phyloP scores from a whole-genome alignment of 2,888 invertebrate species.

The Acholoe squamosa region DNA sequence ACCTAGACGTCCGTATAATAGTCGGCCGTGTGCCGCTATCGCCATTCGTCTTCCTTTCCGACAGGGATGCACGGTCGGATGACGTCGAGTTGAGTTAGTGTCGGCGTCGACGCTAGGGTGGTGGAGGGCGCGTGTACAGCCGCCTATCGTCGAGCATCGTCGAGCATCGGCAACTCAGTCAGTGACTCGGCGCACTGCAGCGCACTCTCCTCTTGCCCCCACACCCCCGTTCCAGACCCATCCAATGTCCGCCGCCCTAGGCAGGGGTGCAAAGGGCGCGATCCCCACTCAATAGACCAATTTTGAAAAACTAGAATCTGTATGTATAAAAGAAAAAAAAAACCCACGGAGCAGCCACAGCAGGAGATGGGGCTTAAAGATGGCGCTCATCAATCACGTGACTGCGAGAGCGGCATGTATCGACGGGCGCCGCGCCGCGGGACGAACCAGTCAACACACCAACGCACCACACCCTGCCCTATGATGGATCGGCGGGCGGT shows the following conservation, averaged over 20 bases:
- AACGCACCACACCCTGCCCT: not conserved
- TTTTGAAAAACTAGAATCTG: slow-evolving; percentile 34
- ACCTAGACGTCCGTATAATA: not conserved
- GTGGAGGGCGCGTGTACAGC: no score
- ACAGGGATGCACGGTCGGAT: not conserved
- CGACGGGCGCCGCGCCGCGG: slow-evolving; percentile 4
- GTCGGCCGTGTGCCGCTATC: not conserved
- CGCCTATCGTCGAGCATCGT: no score
- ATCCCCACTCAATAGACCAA: slow-evolving; percentile 41
- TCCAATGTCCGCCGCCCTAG: not conserved
- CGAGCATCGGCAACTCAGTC: no score
- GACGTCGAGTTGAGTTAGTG: no score
- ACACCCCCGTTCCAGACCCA: not conserved
- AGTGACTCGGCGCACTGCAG: no score
- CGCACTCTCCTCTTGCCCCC: not conserved
- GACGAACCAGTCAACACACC: slow-evolving; percentile 38
- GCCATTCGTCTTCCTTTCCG: not conserved
- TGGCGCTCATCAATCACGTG: slow-evolving; percentile 40
- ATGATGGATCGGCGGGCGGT: slow-evolving; percentile 48
- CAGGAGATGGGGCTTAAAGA: not conserved
- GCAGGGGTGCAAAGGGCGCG: slow-evolving; percentile 26
- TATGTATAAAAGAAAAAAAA: not conserved
- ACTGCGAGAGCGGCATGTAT: slow-evolving; percentile 33
- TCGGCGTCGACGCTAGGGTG: no score
- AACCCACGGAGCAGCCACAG: not conserved